Conservation (phyloP, 2,113 vertebrate genomes). For the Hystrix cristata region DNA sequence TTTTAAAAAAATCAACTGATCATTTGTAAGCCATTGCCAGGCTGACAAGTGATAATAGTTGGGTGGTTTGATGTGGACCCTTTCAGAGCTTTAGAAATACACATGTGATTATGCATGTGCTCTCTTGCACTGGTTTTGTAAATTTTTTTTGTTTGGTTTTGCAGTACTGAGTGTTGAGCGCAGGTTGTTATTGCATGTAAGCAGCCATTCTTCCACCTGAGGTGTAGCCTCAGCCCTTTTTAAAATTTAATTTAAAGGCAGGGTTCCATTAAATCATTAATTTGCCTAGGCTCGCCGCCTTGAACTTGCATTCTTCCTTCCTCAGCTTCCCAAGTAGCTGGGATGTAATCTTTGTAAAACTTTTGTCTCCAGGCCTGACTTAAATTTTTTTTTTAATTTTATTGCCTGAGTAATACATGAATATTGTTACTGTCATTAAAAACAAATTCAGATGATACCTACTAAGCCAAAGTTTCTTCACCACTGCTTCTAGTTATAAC, state of each 20-base stretch:
- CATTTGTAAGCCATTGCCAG: background rate
- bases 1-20: background rate
- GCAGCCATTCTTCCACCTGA: no score
- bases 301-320: no score
- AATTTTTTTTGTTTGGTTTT: background rate
- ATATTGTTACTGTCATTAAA: background rate
- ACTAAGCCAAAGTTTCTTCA: background rate
- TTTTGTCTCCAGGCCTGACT: background rate
- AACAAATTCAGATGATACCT: background rate
- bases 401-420: background rate
- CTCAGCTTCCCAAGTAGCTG: background rate
- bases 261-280: no score
- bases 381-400: background rate
- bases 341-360: no score
- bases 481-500: background rate
- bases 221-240: no score
- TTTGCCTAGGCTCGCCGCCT: no score
- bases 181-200: no score
- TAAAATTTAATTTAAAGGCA: no score
- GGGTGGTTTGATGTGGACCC: background rate
- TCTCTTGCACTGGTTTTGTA: background rate
- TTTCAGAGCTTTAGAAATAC: background rate
- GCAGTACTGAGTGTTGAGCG: background rate
- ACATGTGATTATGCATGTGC: background rate
- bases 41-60: background rate